phyloP scores from a whole-genome alignment of 2,113 vertebrate species.

The Sorex araneus region DNA sequence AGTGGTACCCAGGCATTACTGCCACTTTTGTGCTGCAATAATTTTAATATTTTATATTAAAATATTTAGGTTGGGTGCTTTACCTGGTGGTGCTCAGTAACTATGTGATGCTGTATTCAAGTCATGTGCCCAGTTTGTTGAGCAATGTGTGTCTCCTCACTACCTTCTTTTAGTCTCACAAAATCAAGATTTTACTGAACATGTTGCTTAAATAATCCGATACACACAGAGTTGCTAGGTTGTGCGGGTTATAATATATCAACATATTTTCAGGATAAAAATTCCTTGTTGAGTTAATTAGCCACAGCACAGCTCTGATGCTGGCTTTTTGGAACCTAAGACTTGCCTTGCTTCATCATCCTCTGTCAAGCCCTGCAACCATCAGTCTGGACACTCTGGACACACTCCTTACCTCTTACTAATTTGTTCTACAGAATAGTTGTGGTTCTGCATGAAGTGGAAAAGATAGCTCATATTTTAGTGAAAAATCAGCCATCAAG shows the following conservation, averaged over 20 bases:
- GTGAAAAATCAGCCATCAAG: neutral
- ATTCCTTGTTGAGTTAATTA: neutral
- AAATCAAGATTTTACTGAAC: conserved; percentile 21
- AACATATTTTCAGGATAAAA: neutral
- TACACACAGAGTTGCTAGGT: no score
- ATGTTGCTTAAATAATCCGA: neutral
- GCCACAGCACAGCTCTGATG: neutral
- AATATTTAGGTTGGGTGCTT: no score
- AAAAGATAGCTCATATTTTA: neutral
- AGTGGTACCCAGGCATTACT: no score
- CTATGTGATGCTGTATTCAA: no score
- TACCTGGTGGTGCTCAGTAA: no score
- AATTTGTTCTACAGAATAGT: neutral
- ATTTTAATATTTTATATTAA: no score
- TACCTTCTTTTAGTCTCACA: neutral
- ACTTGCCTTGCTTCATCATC: neutral
- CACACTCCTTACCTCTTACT: neutral
- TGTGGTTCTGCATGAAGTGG: neutral
- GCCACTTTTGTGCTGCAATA: no score
- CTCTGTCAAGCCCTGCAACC: neutral
- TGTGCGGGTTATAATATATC: no score
- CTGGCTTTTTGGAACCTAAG: neutral
- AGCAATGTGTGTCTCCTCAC: no score
- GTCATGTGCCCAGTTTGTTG: no score
- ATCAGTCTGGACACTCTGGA: neutral